Conservation (phyloP, 2,888 invertebrate genomes). For the Acutogordius australiensis region DNA sequence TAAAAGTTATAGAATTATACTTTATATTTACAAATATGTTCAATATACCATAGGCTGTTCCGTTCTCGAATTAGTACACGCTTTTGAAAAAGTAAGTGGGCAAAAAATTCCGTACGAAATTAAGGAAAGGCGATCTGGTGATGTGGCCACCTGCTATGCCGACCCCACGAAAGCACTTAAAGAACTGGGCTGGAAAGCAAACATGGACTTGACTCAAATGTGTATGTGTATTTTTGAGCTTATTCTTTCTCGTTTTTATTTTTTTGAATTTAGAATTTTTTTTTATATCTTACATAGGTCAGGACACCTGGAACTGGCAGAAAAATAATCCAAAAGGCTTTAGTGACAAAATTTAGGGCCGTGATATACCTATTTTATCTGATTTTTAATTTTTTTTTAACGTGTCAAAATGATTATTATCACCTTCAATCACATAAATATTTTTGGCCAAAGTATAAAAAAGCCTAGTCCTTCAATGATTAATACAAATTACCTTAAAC, state of each 20-base stretch:
- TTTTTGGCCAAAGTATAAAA: no score
- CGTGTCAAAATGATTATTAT: no score
- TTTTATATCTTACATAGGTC: constrained; percentile 23
- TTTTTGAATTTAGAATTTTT: neutral
- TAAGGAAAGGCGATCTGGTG: constrained; percentile 47
- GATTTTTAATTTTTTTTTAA: no score
- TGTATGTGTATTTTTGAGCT: constrained; percentile 33
- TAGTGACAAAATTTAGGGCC: neutral
- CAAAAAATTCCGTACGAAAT: constrained; percentile 44
- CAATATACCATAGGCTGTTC: no score
- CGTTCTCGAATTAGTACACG: constrained; percentile 53
- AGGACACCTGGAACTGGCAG: constrained; percentile 77
- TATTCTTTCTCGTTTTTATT: neutral
- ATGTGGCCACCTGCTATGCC: constrained; percentile 65
- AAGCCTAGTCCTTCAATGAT: no score
- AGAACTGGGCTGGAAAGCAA: constrained; percentile 55
- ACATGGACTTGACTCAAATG: constrained; percentile 49
- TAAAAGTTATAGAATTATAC: no score
- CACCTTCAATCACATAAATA: no score
- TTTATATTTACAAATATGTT: no score
- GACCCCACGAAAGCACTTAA: constrained; percentile 47
- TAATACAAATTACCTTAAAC: no score
- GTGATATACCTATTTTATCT: no score
- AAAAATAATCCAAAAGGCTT: constrained; percentile 58
- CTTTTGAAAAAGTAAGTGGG: constrained; percentile 55